phyloP scores from a whole-genome alignment of 2,113 vertebrate species.

The Oxyura jamaicensis region DNA sequence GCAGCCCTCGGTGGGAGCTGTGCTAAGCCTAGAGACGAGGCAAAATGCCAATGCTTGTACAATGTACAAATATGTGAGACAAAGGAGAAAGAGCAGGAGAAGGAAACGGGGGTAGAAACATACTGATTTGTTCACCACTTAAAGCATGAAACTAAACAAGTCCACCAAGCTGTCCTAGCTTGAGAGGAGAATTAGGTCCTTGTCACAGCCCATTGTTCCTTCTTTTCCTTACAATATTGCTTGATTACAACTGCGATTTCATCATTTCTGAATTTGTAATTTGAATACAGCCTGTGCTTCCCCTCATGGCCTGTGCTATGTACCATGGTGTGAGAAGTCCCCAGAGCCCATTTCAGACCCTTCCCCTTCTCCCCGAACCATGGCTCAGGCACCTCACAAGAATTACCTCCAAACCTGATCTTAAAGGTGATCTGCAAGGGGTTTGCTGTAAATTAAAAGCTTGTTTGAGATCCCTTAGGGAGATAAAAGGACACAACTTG shows the following conservation, averaged over 20 bases:
- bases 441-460: conserved; percentile 58
- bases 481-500: conserved; percentile 3
- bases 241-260: neutral
- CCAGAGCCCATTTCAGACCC: neutral
- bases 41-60: neutral
- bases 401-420: neutral
- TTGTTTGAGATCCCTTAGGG: conserved; percentile 40
- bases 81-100: neutral
- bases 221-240: neutral
- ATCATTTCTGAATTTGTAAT: neutral
- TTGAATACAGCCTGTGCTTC: neutral
- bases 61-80: rapidly evolving
- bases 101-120: neutral
- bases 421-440: neutral
- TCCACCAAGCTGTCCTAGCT: neutral
- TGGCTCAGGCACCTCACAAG: neutral
- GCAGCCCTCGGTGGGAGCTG: too few species aligned
- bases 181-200: neutral
- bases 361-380: neutral
- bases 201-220: neutral
- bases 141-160: neutral
- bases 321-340: rapidly evolving
- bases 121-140: neutral
- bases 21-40: neutral
- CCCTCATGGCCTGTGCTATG: neutral